Conservation (phyloP, 2,888 invertebrate genomes). For the Podabrus alpinus region DNA sequence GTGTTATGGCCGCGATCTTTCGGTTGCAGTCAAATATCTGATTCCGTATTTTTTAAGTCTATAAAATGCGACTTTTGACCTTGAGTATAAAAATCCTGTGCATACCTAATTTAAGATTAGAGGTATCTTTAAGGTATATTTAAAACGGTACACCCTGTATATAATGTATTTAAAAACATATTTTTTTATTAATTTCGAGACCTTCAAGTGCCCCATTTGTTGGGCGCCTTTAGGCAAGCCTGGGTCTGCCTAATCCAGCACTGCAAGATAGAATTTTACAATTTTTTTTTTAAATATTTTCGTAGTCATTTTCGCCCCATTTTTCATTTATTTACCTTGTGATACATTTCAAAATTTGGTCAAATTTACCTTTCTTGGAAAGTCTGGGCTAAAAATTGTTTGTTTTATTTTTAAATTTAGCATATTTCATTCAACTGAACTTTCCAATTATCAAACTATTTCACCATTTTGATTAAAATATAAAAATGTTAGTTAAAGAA, state of each 20-base stretch:
- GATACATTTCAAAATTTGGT: not conserved
- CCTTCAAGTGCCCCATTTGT: not conserved
- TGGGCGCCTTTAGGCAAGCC: not conserved
- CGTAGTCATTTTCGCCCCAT: not conserved
- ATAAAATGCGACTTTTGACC: no score
- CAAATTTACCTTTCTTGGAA: not conserved
- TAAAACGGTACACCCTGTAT: no score
- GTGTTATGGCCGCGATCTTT: no score
- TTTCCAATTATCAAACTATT: not conserved
- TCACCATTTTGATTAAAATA: not conserved
- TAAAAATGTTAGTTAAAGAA: constrained; percentile 16
- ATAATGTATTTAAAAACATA: not conserved
- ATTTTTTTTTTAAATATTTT: not conserved
- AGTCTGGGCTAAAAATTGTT: not conserved
- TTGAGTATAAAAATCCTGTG: no score
- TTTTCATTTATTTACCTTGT: not conserved
- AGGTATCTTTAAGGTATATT: no score
- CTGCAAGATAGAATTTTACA: not conserved
- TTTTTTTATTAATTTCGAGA: not conserved
- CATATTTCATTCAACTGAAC: not conserved
- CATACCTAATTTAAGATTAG: no score
- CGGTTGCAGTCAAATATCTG: no score
- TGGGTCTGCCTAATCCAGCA: not conserved
- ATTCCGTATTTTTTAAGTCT: no score
- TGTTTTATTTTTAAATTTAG: not conserved